These are phyloP conservation scores for Acanthosoma haemorrhoidale DNA, from an alignment of 2,888 invertebrate species.

Conservation along the genomic window DNA sequence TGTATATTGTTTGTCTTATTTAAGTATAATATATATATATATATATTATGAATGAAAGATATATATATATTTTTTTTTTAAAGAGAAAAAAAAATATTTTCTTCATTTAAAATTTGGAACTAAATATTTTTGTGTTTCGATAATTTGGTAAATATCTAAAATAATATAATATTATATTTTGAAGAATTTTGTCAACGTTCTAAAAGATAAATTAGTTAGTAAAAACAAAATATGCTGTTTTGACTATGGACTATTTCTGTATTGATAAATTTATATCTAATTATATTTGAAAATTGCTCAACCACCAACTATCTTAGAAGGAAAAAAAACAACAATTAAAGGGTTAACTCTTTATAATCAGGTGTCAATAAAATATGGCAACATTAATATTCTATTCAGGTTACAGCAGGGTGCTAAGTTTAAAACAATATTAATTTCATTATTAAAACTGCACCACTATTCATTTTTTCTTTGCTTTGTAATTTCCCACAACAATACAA, in stretches of 20 bases:
- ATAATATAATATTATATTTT: constrained; percentile 1
- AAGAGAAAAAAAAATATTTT: no score
- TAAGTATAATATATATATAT: neutral
- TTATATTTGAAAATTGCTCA: neutral
- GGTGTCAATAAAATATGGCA: no score
- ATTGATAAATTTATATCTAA: neutral
- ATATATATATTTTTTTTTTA: neutral
- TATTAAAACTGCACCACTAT: no score
- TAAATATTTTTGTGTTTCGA: neutral
- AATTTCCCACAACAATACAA: no score
- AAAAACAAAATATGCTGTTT: neutral
- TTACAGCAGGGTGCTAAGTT: no score
- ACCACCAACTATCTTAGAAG: constrained; percentile 6
- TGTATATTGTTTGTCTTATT: neutral
- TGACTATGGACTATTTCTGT: neutral
- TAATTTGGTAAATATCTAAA: no score
- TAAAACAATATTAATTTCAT: no score
- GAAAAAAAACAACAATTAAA: no score
- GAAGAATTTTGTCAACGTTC: neutral
- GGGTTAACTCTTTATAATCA: no score
- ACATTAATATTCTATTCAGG: no score
- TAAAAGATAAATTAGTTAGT: neutral
- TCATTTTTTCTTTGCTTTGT: no score
- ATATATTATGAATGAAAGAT: neutral
- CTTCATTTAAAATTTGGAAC: no score